phyloP scores from a whole-genome alignment of 2,888 invertebrate species.

The Heliothis peltigera region DNA sequence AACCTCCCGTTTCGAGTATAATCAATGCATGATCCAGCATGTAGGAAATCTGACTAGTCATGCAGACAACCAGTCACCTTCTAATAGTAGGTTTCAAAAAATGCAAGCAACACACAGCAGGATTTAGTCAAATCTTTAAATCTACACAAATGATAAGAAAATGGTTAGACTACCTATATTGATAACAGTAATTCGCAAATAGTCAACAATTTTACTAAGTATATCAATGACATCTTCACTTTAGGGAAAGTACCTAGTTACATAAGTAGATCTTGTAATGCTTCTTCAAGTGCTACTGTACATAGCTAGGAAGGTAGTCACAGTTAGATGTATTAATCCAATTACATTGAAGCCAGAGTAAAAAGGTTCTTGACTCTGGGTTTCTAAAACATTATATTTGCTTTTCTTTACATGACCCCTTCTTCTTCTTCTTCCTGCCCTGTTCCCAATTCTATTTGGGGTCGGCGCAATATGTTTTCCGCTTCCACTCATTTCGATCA shows the following conservation, averaged over 20 bases:
- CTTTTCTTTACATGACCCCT: no score
- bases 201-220: conserved; percentile 4
- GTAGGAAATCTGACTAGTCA: no score
- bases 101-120: no score
- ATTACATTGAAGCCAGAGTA: conserved; percentile 6
- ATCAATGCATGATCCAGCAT: no score
- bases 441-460: no score
- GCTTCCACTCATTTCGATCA: no score
- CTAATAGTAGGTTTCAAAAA: no score
- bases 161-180: neutral
- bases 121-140: neutral
- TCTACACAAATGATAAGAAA: conserved; percentile 14
- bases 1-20: no score
- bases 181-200: conserved; percentile 43
- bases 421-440: no score
- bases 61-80: neutral
- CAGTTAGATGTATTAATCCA: neutral
- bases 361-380: neutral
- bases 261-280: conserved; percentile 5
- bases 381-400: neutral
- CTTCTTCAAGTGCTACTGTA: neutral
- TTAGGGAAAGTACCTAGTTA: neutral
- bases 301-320: neutral
- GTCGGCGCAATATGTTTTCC: no score
- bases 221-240: conserved; percentile 19